Percentiles rank a stretch among this genome's conserved stretches.
These are phyloP conservation scores for Pogonocherus hispidulus DNA, from an alignment of 2,888 invertebrate genomes.

Conservation along the genomic window DNA sequence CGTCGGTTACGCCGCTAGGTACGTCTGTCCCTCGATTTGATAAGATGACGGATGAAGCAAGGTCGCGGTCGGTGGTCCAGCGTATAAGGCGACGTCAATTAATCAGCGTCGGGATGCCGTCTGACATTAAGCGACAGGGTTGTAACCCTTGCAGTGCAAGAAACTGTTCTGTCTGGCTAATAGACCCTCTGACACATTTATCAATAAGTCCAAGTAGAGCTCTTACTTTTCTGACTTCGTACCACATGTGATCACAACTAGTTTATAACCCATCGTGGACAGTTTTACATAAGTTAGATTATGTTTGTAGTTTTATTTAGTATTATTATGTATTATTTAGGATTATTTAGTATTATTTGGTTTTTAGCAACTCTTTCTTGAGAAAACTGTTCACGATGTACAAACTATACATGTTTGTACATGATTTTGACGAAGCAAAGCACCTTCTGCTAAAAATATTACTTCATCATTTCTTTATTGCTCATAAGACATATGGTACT, in stretches of 20 bases:
- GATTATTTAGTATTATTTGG: too few species aligned
- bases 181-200: slow-evolving; percentile 58
- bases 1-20: slow-evolving; percentile 23
- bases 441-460: too few species aligned
- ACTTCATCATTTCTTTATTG: too few species aligned
- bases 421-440: too few species aligned
- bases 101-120: slow-evolving; percentile 58
- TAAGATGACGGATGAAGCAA: slow-evolving; percentile 59
- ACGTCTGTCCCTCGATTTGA: slow-evolving; percentile 33
- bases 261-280: too few species aligned
- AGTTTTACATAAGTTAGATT: too few species aligned
- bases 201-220: slow-evolving; percentile 49
- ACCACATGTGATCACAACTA: neutral
- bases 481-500: too few species aligned
- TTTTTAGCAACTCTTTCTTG: too few species aligned
- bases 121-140: slow-evolving; percentile 57
- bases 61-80: slow-evolving; percentile 55
- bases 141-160: slow-evolving; percentile 55
- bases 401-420: too few species aligned
- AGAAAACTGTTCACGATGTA: too few species aligned
- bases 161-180: slow-evolving; percentile 56
- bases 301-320: too few species aligned
- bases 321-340: too few species aligned
- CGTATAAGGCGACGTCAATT: slow-evolving; percentile 55
- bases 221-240: slow-evolving; percentile 23